These are phyloP conservation scores for Trachelus iudaicus DNA, from an alignment of 2,888 invertebrate species.

Conservation along the genomic window DNA sequence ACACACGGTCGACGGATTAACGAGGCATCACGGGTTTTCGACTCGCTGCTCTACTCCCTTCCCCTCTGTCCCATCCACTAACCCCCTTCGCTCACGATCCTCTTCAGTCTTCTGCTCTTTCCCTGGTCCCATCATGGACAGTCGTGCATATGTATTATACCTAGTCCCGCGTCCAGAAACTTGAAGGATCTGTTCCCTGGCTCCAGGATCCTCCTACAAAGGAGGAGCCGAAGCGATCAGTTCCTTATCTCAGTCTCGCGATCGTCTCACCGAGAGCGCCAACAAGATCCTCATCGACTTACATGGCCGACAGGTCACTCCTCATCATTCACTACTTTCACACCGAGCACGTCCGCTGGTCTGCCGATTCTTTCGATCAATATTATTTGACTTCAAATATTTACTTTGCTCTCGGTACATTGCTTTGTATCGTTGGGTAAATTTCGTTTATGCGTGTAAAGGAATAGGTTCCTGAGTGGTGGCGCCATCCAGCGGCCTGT, in stretches of 20 bases:
- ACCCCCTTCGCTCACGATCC: neutral
- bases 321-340: slow-evolving; percentile 34
- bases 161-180: neutral
- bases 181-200: neutral
- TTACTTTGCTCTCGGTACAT: neutral
- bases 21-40: slow-evolving; percentile 25
- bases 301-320: slow-evolving; percentile 34
- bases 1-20: slow-evolving; percentile 28
- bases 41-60: slow-evolving; percentile 11
- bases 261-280: slow-evolving; percentile 26
- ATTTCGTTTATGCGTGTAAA: too few relatives aligned
- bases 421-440: neutral
- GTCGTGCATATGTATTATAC: neutral
- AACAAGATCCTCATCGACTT: slow-evolving; percentile 8
- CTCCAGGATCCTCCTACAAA: neutral
- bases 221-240: neutral
- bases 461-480: neutral
- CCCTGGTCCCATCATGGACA: neutral
- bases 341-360: slow-evolving; percentile 5
- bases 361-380: neutral
- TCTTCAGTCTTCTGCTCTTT: neutral
- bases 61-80: neutral
- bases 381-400: neutral
- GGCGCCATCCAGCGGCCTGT: neutral
- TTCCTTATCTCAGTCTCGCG: slow-evolving; percentile 42